Evolutionary conservation across 2,113 vertebrate species (phyloP).

Genomic region (Chloroceryle aenea): DNA sequence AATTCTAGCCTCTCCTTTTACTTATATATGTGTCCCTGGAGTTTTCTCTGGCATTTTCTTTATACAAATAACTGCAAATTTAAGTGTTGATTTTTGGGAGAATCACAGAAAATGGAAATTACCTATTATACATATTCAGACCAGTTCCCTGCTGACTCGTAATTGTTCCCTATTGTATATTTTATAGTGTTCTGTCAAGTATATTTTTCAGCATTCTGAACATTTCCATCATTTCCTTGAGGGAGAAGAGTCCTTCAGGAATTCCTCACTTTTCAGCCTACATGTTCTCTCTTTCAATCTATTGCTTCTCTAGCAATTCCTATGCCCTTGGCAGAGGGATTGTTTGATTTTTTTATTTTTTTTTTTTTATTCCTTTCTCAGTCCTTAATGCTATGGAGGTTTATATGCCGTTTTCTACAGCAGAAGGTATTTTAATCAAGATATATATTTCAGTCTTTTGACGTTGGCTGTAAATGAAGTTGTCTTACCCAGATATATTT

Average conservation of each 20-base stretch:
- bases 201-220: conserved; percentile 55
- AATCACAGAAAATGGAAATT: conserved; percentile 63
- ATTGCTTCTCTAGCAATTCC: neutral
- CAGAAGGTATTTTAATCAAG: neutral
- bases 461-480: neutral
- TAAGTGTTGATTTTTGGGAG: conserved; percentile 69
- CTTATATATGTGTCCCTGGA: conserved; percentile 50
- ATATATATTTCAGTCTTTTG: neutral
- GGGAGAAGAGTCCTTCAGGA: conserved; percentile 4
- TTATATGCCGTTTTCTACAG: neutral
- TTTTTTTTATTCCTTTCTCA: neutral
- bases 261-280: neutral
- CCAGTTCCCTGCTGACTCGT: conserved; percentile 52
- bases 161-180: conserved; percentile 66
- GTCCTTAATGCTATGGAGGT: neutral
- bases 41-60: conserved; percentile 60
- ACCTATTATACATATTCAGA: conserved; percentile 67
- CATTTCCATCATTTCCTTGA: conserved; percentile 28
- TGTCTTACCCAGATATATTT: neutral
- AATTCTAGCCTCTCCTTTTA: conserved; percentile 51
- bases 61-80: conserved; percentile 61
- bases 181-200: conserved; percentile 58
- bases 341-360: neutral
- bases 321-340: neutral
- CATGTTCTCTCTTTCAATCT: neutral